Evolutionary conservation across 2,113 vertebrate species (phyloP).

Genomic region (Grus americana): DNA sequence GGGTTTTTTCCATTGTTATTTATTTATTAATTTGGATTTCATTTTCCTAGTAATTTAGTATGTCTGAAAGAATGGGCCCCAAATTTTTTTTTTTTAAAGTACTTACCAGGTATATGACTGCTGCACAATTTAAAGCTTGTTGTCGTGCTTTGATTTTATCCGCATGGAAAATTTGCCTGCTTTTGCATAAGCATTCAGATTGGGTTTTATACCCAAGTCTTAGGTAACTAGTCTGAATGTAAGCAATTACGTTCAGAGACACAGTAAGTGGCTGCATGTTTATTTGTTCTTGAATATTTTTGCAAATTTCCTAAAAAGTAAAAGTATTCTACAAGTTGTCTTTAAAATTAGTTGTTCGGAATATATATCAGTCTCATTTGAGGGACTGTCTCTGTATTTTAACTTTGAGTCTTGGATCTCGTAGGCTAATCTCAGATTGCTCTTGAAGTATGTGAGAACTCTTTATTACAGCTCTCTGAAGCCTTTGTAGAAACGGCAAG

Average conservation of each 20-base stretch:
- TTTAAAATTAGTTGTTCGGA: conserved; percentile 8
- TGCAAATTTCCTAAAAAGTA: not conserved
- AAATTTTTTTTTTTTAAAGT: not conserved
- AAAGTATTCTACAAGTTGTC: not conserved
- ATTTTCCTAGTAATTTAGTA: not conserved
- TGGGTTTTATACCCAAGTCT: not conserved
- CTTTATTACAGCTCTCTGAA: conserved; percentile 29
- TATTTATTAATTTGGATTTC: not conserved
- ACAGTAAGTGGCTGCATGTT: not conserved
- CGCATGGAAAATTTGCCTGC: not conserved
- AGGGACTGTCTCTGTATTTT: not conserved
- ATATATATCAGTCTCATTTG: not conserved
- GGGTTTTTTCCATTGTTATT: not conserved
- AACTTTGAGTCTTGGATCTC: not conserved
- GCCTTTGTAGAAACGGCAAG: conserved; percentile 36
- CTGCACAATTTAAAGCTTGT: not conserved
- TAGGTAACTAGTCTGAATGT: not conserved
- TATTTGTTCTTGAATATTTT: not conserved
- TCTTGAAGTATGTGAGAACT: conserved; percentile 17
- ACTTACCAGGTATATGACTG: not conserved
- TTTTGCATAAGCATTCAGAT: not conserved
- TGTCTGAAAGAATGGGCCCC: not conserved
- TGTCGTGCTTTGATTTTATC: not conserved
- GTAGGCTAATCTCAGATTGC: not conserved
- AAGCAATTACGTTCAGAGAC: not conserved